Conservation (phyloP, 2,797 vertebrate species). For the Sebastes cheni region DNA sequence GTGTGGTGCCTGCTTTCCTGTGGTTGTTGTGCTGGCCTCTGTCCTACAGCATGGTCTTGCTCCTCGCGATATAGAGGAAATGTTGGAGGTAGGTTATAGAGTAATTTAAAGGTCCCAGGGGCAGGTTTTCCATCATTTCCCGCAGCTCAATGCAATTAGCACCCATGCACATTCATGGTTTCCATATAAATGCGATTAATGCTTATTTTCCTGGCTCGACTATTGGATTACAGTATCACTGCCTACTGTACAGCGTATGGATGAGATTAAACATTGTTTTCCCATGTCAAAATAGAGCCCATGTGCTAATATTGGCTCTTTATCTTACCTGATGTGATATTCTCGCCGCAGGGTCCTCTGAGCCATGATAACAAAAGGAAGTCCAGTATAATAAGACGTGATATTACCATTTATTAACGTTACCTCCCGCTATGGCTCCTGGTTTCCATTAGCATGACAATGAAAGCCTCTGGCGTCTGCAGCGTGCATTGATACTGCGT, state of each 20-base stretch:
- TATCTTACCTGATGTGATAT: constrained; percentile 69
- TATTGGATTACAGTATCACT: constrained; percentile 54
- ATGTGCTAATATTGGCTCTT: constrained; percentile 57
- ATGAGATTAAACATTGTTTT: constrained; percentile 65
- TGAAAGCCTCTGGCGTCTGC: constrained; percentile 73
- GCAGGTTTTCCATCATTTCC: constrained; percentile 59
- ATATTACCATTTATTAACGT: constrained; percentile 81
- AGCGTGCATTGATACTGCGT: constrained; percentile 51
- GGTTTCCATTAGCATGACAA: constrained; percentile 83
- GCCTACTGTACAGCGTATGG: constrained; percentile 35
- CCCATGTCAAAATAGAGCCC: constrained; percentile 50
- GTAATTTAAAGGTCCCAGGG: constrained; percentile 41
- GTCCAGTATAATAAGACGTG: constrained; percentile 73
- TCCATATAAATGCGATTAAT: constrained; percentile 56
- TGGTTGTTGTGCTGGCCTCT: constrained; percentile 75
- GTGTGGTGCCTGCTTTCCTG: constrained; percentile 73
- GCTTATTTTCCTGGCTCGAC: constrained; percentile 33
- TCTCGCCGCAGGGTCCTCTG: constrained; percentile 53
- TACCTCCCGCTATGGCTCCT: constrained; percentile 63
- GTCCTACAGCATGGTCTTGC: constrained; percentile 78
- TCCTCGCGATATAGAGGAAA: constrained; percentile 84
- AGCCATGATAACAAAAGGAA: constrained; percentile 68
- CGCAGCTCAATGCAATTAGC: constrained; percentile 52
- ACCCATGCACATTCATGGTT: constrained; percentile 42
- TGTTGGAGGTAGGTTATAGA: constrained; percentile 83